These are phyloP conservation scores for Drosophila setosimentum DNA, from an alignment of 2,888 invertebrate genomes.

Conservation along the genomic window DNA sequence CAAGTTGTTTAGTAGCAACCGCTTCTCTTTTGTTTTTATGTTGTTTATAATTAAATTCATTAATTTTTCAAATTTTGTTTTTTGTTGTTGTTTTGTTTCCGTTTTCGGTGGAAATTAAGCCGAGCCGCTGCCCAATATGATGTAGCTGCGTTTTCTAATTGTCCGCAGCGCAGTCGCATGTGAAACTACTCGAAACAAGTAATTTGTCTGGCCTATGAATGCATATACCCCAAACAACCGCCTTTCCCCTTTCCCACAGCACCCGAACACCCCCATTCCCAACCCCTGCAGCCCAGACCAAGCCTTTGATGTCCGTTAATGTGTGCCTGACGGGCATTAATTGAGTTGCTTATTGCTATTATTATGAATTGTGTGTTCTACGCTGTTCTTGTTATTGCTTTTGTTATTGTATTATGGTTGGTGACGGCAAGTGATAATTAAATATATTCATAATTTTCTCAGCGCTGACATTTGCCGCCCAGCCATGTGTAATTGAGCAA, in stretches of 20 bases:
- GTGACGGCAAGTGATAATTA: conserved; percentile 61
- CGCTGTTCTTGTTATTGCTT: conserved; percentile 9
- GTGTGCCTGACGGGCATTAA: conserved; percentile 70
- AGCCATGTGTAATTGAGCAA: conserved; percentile 4
- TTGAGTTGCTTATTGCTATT: conserved; percentile 74
- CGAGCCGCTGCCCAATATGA: conserved; percentile 60
- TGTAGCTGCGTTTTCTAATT: conserved; percentile 73
- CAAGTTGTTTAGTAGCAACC: not conserved
- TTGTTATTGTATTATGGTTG: conserved; percentile 12
- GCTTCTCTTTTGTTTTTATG: not conserved
- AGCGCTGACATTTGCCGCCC: not conserved
- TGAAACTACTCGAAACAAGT: conserved; percentile 70
- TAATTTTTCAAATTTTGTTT: conserved; percentile 3
- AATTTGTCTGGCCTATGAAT: conserved; percentile 61
- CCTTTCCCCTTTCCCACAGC: not conserved
- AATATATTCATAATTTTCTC: conserved; percentile 9
- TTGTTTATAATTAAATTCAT: conserved; percentile 1
- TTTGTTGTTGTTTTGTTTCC: conserved; percentile 39
- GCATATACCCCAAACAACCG: conserved; percentile 25
- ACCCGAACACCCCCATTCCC: not conserved
- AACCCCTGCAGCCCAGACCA: not conserved
- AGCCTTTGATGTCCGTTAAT: conserved; percentile 17
- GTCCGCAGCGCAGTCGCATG: conserved; percentile 61
- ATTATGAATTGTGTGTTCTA: conserved; percentile 28
- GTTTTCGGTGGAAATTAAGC: conserved; percentile 70